A percentile compares a stretch with the other conserved stretches of the same genome.
Evolutionary conservation across 2,797 vertebrate genomes (phyloP).

Genomic region (Morus bassanus): DNA sequence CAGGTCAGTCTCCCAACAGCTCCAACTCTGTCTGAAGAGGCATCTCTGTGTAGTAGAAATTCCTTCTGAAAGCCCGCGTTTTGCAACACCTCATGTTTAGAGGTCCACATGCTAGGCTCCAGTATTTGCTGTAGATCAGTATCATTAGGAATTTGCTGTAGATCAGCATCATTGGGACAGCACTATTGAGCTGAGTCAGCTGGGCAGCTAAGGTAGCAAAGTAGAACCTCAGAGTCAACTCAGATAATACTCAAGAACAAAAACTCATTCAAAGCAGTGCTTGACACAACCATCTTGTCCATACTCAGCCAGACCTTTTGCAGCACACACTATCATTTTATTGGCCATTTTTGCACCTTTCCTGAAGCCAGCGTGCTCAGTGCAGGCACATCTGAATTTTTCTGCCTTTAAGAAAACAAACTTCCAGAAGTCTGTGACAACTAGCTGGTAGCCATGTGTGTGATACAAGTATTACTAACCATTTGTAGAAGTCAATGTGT

Average conservation of each 20-base stretch:
- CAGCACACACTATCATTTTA: neutral
- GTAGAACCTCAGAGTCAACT: neutral
- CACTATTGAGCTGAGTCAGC: neutral
- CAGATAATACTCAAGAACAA: neutral
- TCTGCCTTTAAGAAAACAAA: neutral
- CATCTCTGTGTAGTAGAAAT: neutral
- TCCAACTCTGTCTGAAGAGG: neutral
- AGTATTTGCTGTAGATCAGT: neutral
- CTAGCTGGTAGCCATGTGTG: neutral
- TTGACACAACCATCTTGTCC: neutral
- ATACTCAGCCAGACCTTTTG: neutral
- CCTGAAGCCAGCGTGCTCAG: neutral
- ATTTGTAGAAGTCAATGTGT: neutral
- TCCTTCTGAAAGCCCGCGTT: neutral
- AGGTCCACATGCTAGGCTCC: neutral
- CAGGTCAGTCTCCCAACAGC: neutral
- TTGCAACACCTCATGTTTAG: neutral
- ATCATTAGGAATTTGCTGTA: neutral
- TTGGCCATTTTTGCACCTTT: neutral
- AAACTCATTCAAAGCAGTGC: neutral
- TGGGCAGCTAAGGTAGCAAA: neutral
- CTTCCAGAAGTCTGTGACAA: neutral
- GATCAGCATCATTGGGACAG: neutral
- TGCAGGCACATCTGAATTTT: neutral
- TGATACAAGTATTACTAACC: neutral